Evolutionary conservation across 2,888 invertebrate species (phyloP).

Genomic region (Venusia cambrica): DNA sequence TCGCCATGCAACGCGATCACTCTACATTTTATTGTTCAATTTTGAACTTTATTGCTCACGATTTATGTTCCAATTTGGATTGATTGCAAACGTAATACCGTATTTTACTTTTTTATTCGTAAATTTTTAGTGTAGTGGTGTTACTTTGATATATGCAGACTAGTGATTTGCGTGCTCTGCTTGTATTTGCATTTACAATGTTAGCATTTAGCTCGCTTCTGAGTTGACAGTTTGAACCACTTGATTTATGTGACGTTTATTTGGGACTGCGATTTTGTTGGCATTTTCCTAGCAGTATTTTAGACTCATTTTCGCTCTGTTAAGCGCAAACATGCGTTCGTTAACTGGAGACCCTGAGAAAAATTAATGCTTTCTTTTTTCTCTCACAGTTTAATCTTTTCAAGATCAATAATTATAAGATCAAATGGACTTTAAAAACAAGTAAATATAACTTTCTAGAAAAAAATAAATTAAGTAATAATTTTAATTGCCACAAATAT

Average conservation of each 20-base stretch:
- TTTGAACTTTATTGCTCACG: slow-evolving; percentile 50
- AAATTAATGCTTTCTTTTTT: too few species aligned
- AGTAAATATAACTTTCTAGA: too few species aligned
- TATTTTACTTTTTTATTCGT: slow-evolving; percentile 33
- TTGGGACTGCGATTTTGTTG: slow-evolving; percentile 15
- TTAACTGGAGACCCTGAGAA: neutral
- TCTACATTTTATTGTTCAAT: slow-evolving; percentile 50
- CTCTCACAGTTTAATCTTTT: too few species aligned
- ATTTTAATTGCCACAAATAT: too few species aligned
- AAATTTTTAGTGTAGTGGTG: slow-evolving; percentile 22
- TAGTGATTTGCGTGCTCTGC: slow-evolving; percentile 17
- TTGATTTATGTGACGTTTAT: slow-evolving; percentile 18
- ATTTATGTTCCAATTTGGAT: slow-evolving; percentile 43
- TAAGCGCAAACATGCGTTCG: neutral
- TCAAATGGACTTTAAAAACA: too few species aligned
- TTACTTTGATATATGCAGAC: slow-evolving; percentile 22
- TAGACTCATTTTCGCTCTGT: slow-evolving; percentile 5
- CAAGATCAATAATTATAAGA: too few species aligned
- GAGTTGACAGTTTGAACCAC: slow-evolving; percentile 19
- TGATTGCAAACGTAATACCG: slow-evolving; percentile 44
- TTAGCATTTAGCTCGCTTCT: slow-evolving; percentile 16
- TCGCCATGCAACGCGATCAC: slow-evolving; percentile 30
- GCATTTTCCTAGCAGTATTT: slow-evolving; percentile 9
- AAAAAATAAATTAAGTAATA: too few species aligned
- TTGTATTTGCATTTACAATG: slow-evolving; percentile 11